These are phyloP conservation scores for Schizaphis graminum DNA, from an alignment of 2,888 invertebrate species.

Conservation along the genomic window DNA sequence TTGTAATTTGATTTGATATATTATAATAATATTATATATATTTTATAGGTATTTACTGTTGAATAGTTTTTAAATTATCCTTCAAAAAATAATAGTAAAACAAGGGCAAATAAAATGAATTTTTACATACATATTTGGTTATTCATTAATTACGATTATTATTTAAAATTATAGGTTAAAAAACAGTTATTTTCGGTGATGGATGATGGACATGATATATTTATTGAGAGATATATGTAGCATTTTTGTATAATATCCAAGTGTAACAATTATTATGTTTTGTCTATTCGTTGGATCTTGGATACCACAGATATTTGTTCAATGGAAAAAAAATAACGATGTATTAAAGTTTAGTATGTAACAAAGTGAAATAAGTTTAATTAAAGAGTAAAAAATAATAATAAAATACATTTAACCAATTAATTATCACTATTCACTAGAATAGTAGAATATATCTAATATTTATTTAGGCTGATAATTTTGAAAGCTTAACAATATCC, in stretches of 20 bases:
- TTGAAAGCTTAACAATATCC: background rate
- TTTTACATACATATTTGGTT: background rate
- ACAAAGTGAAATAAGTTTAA: background rate
- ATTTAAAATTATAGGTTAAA: background rate
- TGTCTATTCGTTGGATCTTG: background rate
- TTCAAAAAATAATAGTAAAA: slow-evolving; percentile 6
- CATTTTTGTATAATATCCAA: background rate
- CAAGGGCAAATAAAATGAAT: slow-evolving; percentile 32
- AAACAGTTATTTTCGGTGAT: background rate
- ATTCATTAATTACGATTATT: background rate
- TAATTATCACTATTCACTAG: background rate
- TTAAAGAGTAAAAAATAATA: background rate
- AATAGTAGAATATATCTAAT: background rate
- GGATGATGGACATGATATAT: background rate
- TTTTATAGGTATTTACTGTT: background rate
- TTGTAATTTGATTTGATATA: background rate
- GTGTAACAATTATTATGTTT: background rate
- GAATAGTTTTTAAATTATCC: slow-evolving; percentile 13
- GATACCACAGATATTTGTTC: background rate
- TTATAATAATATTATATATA: background rate
- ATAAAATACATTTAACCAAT: background rate
- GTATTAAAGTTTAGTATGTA: too few species aligned
- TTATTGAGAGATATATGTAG: background rate
- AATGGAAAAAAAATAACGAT: background rate
- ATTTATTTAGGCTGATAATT: background rate